Evolutionary conservation across 2,113 vertebrate species (phyloP).

Genomic region (Misgurnus mizolepis): DNA sequence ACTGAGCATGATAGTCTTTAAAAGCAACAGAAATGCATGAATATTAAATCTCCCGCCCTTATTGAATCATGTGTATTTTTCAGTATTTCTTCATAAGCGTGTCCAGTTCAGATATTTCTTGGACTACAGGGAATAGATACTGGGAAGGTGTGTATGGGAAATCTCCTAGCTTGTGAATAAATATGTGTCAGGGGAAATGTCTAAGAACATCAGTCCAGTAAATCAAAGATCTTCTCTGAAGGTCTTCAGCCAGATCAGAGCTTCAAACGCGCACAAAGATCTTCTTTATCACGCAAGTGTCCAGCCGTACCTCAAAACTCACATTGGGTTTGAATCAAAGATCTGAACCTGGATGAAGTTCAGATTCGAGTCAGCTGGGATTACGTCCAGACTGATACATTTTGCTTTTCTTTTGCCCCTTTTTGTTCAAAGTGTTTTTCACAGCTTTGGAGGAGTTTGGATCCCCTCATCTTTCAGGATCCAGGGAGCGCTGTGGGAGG

Average conservation of each 20-base stretch:
- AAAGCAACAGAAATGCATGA: too few species aligned
- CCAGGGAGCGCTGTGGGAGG: conserved; percentile 17
- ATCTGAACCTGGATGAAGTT: conserved; percentile 41
- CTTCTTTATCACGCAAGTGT: neutral
- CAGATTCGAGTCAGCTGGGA: conserved; percentile 42
- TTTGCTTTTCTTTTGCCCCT: conserved; percentile 48
- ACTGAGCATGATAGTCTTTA: too few species aligned
- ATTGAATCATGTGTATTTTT: too few species aligned
- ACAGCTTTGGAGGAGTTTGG: conserved; percentile 33
- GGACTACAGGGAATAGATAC: neutral
- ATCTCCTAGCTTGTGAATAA: neutral
- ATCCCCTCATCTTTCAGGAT: conserved; percentile 17
- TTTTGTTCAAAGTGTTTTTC: conserved; percentile 35
- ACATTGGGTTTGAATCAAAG: neutral
- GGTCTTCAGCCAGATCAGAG: conserved; percentile 10
- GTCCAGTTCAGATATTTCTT: neutral
- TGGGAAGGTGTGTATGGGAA: conserved; percentile 31
- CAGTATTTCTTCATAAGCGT: too few species aligned
- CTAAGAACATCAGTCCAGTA: conserved; percentile 18
- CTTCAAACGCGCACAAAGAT: neutral
- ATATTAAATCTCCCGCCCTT: too few species aligned
- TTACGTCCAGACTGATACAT: conserved; percentile 51
- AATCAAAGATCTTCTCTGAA: conserved; percentile 36
- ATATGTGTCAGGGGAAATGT: conserved; percentile 34
- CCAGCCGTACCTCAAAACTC: neutral